Evolutionary conservation across 2,888 invertebrate species (phyloP).

Genomic region (Rhabditoides inermis): DNA sequence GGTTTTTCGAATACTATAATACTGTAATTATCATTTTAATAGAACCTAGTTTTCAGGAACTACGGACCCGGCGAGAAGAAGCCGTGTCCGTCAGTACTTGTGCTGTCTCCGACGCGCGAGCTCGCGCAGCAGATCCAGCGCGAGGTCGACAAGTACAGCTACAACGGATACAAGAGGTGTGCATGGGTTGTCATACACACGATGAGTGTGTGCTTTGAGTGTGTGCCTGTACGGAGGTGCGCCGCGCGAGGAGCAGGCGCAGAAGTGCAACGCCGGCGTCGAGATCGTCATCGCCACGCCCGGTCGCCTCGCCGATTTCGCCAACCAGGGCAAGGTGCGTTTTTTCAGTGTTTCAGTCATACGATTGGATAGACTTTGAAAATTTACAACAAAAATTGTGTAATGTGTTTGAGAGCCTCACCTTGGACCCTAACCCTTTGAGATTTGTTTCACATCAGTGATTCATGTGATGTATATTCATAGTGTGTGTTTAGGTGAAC

Average conservation of each 20-base stretch:
- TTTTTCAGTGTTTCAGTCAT: slow-evolving; percentile 59
- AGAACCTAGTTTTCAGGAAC: slow-evolving; percentile 3
- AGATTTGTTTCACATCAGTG: no score
- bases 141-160: slow-evolving; percentile 80
- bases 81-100: slow-evolving; percentile 72
- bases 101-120: slow-evolving; percentile 86
- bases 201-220: slow-evolving; percentile 52
- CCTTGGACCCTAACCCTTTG: no score
- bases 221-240: slow-evolving; percentile 88
- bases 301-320: slow-evolving; percentile 82
- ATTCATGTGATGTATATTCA: not conserved
- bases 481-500: slow-evolving; percentile 5
- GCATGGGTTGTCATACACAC: not conserved
- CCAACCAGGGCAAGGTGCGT: slow-evolving; percentile 64
- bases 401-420: no score
- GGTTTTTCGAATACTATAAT: slow-evolving; percentile 2
- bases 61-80: slow-evolving; percentile 16
- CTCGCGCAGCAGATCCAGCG: slow-evolving; percentile 83
- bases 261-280: slow-evolving; percentile 68
- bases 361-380: no score
- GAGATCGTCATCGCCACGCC: slow-evolving; percentile 90
- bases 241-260: slow-evolving; percentile 70
- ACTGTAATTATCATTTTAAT: not conserved
- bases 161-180: slow-evolving; percentile 65
- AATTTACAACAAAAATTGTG: no score